Conservation (phyloP, 2,113 vertebrate species). For the Kryptolebias marmoratus region DNA sequence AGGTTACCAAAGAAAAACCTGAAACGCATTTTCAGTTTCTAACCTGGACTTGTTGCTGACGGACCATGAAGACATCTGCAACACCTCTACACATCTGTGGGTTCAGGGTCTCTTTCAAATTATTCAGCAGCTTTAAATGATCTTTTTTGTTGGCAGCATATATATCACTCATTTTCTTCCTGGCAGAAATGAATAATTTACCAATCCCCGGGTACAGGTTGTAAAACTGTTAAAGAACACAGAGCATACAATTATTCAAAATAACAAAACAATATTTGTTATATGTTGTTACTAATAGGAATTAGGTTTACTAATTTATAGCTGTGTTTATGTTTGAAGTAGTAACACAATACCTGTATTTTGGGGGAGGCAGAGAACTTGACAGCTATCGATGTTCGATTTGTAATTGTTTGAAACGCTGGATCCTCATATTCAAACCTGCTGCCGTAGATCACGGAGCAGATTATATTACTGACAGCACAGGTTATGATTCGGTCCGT, state of each 20-base stretch:
- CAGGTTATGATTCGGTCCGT: neutral
- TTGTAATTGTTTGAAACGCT: constrained; percentile 31
- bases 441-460: constrained; percentile 58
- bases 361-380: neutral
- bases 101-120: constrained; percentile 49
- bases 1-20: too few species aligned
- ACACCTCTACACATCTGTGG: constrained; percentile 56
- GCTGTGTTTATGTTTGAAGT: neutral
- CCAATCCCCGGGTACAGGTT: constrained; percentile 39
- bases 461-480: constrained; percentile 50
- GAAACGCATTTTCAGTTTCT: neutral
- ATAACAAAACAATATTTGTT: neutral
- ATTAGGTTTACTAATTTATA: too few species aligned
- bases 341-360: constrained; percentile 17
- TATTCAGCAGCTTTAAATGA: neutral
- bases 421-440: constrained; percentile 61
- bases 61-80: constrained; percentile 52
- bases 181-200: neutral
- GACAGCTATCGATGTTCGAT: neutral
- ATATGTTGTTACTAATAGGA: too few species aligned
- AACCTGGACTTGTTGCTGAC: constrained; percentile 44
- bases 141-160: neutral
- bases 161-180: accelerated
- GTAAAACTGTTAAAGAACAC: constrained; percentile 37
- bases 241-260: neutral